phyloP scores from a whole-genome alignment of 2,797 vertebrate genomes.

The Semotilus atromaculatus region DNA sequence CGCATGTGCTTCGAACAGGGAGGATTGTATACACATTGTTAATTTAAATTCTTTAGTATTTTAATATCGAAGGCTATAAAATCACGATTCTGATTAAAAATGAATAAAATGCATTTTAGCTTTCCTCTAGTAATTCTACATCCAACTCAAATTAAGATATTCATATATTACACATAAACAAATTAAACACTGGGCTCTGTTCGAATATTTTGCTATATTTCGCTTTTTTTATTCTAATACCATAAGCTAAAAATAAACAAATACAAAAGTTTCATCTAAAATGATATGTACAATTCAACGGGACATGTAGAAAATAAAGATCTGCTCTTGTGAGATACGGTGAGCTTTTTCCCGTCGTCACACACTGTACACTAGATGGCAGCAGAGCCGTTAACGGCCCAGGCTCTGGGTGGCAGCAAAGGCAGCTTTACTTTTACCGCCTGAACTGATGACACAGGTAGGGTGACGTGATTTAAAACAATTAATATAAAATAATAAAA shows the following conservation, averaged over 20 bases:
- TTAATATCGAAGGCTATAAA: not conserved
- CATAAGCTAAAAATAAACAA: not conserved
- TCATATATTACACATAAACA: not conserved
- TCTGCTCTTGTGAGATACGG: not conserved
- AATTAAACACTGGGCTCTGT: not conserved
- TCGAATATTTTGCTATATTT: not conserved
- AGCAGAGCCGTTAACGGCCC: slow-evolving; percentile 8
- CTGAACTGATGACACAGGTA: not conserved
- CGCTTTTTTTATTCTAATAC: not conserved
- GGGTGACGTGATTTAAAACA: not conserved
- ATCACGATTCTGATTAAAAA: not conserved
- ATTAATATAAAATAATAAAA: too few species aligned
- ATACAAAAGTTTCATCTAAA: not conserved
- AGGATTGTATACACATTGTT: not conserved
- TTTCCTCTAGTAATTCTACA: not conserved
- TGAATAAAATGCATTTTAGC: not conserved
- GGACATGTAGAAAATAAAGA: too few species aligned
- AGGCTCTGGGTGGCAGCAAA: slow-evolving; percentile 48
- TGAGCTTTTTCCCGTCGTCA: not conserved
- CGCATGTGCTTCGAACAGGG: not conserved
- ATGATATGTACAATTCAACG: not conserved
- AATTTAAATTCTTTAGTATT: not conserved
- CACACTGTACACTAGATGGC: slow-evolving; percentile 44
- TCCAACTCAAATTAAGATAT: not conserved
- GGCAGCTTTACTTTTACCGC: not conserved